phyloP scores from a whole-genome alignment of 2,888 invertebrate species.

The Brachypalpus laphriformis region DNA sequence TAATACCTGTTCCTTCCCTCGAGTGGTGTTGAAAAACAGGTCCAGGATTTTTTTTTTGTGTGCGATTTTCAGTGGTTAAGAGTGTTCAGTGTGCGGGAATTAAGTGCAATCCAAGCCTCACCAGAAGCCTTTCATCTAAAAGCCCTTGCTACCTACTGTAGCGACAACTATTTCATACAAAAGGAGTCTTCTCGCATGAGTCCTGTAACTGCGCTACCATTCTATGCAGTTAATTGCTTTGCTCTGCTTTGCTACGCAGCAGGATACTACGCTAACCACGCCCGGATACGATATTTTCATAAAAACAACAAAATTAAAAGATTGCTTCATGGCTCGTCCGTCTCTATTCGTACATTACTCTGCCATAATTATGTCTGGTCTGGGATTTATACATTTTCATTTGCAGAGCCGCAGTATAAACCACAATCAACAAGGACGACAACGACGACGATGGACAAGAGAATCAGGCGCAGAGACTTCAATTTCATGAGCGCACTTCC shows the following conservation, averaged over 20 bases:
- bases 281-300: constrained; percentile 55
- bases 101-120: neutral
- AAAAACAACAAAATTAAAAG: constrained; percentile 67
- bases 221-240: constrained; percentile 59
- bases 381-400: constrained; percentile 44
- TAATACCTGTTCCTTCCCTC: constrained; percentile 8
- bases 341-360: constrained; percentile 45
- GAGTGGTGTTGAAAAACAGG: neutral
- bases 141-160: constrained; percentile 11
- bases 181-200: constrained; percentile 1
- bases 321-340: constrained; percentile 13
- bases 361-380: constrained; percentile 62
- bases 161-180: neutral
- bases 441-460: neutral
- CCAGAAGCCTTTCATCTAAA: neutral
- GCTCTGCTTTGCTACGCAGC: constrained; percentile 38
- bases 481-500: constrained; percentile 60
- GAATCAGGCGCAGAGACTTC: constrained; percentile 23
- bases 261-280: constrained; percentile 27
- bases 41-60: constrained; percentile 7
- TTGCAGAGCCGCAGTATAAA: neutral
- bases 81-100: neutral
- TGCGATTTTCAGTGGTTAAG: constrained; percentile 38
- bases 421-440: too few relatives aligned
- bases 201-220: constrained; percentile 14